A percentile compares a stretch with the other conserved stretches of the same genome.
Evolutionary conservation across 2,113 vertebrate species (phyloP).

Genomic region (Tachuris rubrigastra): DNA sequence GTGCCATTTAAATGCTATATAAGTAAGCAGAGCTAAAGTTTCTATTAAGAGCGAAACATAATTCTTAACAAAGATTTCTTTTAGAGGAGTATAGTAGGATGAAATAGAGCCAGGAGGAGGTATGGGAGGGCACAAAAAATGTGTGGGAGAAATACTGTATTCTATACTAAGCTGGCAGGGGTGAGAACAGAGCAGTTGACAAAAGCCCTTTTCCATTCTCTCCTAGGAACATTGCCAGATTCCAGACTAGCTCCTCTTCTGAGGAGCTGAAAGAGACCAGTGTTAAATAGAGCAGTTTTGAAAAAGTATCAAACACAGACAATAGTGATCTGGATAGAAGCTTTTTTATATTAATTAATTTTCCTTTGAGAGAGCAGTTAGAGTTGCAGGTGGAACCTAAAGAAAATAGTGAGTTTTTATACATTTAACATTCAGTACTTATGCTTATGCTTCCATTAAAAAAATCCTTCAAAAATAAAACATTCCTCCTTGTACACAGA

Average conservation of each 20-base stretch:
- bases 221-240: conserved; percentile 19
- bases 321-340: neutral
- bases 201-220: conserved; percentile 28
- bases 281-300: conserved; percentile 13
- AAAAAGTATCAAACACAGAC: neutral
- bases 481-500: neutral
- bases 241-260: neutral
- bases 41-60: neutral
- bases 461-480: neutral
- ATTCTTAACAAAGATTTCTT: conserved; percentile 6
- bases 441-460: neutral
- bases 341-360: neutral
- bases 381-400: neutral
- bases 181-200: neutral
- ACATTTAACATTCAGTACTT: neutral
- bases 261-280: neutral
- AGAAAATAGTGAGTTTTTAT: neutral
- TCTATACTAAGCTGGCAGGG: neutral
- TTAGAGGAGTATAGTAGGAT: neutral
- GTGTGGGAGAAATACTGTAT: neutral
- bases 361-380: neutral
- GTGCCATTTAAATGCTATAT: neutral
- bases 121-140: neutral
- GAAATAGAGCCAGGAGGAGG: neutral
- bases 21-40: neutral